These are phyloP conservation scores for Pollenia amentaria DNA, from an alignment of 2,888 invertebrate species.

Conservation along the genomic window DNA sequence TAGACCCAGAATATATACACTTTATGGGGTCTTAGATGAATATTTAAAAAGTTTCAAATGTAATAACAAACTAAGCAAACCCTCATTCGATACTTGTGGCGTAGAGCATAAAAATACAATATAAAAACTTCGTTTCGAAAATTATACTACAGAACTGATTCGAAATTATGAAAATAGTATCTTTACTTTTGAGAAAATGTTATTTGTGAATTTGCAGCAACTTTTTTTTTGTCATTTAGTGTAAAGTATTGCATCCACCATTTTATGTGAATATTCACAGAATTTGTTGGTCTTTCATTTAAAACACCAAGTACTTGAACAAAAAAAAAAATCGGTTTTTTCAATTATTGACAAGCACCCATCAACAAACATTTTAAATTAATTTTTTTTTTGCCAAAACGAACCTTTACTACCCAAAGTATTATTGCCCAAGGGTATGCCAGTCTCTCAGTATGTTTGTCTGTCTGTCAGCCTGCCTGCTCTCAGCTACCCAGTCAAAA, in stretches of 20 bases:
- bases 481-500: conserved; percentile 31
- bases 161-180: too few species aligned
- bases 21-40: too few species aligned
- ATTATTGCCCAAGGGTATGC: conserved; percentile 60
- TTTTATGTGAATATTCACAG: conserved; percentile 12
- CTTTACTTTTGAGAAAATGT: background rate
- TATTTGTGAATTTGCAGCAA: background rate
- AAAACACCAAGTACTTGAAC: conserved; percentile 36
- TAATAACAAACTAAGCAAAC: too few species aligned
- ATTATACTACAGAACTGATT: too few species aligned
- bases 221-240: conserved; percentile 21
- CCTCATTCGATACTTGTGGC: too few species aligned
- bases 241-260: conserved; percentile 34
- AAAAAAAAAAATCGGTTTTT: conserved; percentile 33
- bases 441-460: background rate
- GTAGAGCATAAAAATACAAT: too few species aligned
- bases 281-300: conserved; percentile 24
- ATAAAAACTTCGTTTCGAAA: too few species aligned
- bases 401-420: conserved; percentile 42
- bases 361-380: conserved; percentile 13
- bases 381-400: conserved; percentile 1
- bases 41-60: too few species aligned
- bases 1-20: too few species aligned
- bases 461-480: conserved; percentile 1
- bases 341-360: conserved; percentile 67